Evolutionary conservation across 2,113 vertebrate species (phyloP).

Genomic region (Laticauda laticaudata): DNA sequence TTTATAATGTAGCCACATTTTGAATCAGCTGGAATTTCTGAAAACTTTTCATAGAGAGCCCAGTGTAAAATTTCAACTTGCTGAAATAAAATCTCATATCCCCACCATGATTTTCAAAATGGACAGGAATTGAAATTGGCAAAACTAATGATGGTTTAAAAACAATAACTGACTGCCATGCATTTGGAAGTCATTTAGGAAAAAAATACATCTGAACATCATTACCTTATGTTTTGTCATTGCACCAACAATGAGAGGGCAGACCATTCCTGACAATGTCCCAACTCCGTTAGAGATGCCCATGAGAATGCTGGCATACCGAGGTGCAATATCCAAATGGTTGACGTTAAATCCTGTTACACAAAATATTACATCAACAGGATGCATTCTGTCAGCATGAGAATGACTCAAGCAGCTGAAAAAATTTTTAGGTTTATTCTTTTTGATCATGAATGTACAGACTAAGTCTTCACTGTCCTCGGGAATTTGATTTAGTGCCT

Average conservation of each 20-base stretch:
- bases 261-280: constrained; percentile 95
- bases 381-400: fast-evolving
- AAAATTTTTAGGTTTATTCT: background rate
- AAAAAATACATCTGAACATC: background rate
- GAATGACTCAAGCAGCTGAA: background rate
- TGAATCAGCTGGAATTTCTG: background rate
- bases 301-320: constrained; percentile 98
- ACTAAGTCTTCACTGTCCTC: background rate
- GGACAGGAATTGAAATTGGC: background rate
- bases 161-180: background rate
- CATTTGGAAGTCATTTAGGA: constrained; percentile 8
- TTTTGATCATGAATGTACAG: background rate
- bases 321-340: constrained; percentile 95
- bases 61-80: background rate
- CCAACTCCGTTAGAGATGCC: constrained; percentile 97
- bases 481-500: background rate
- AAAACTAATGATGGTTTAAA: background rate
- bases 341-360: constrained; percentile 95
- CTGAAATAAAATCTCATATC: background rate
- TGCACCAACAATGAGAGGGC: constrained; percentile 92
- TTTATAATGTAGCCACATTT: background rate
- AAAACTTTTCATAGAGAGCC: background rate
- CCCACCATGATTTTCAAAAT: background rate
- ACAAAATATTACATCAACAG: background rate
- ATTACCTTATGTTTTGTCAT: constrained; percentile 95